Conservation (phyloP, 2,888 invertebrate species). For the Alloscopus bannaensis region DNA sequence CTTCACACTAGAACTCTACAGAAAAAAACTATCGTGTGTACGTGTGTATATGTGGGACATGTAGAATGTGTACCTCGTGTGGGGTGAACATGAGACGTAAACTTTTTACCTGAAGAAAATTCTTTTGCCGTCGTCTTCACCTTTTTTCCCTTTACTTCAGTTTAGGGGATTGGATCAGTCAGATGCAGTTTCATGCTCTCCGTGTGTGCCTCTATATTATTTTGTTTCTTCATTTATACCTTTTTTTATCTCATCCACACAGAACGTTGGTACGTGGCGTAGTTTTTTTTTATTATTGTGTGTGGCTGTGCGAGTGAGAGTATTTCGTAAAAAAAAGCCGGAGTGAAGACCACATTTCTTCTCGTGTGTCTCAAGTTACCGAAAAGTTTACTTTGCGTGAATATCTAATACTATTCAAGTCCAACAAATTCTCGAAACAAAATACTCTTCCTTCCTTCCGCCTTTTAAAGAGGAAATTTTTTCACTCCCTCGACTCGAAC, state of each 20-base stretch:
- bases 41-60: neutral
- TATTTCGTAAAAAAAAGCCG: conserved; percentile 13
- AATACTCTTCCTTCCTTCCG: conserved; percentile 33
- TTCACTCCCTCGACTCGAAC: neutral
- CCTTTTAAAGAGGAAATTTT: neutral
- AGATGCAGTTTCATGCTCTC: conserved; percentile 16
- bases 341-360: neutral
- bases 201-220: neutral
- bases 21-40: neutral
- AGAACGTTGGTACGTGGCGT: conserved; percentile 5
- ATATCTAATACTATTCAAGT: conserved; percentile 21
- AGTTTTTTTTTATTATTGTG: neutral
- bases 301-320: neutral
- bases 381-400: conserved; percentile 22
- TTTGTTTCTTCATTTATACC: neutral
- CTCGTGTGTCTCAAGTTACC: conserved; percentile 29
- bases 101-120: conserved; percentile 29
- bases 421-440: too few species aligned
- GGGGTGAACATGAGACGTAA: conserved; percentile 36
- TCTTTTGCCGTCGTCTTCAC: neutral
- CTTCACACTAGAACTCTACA: too few species aligned
- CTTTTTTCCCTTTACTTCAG: conserved; percentile 23
- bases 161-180: conserved; percentile 34
- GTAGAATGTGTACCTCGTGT: conserved; percentile 21
- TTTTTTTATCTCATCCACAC: too few species aligned